Base-by-base conservation (phyloP, 2,888 invertebrate genomes). In the Andricus curvator region DNA sequence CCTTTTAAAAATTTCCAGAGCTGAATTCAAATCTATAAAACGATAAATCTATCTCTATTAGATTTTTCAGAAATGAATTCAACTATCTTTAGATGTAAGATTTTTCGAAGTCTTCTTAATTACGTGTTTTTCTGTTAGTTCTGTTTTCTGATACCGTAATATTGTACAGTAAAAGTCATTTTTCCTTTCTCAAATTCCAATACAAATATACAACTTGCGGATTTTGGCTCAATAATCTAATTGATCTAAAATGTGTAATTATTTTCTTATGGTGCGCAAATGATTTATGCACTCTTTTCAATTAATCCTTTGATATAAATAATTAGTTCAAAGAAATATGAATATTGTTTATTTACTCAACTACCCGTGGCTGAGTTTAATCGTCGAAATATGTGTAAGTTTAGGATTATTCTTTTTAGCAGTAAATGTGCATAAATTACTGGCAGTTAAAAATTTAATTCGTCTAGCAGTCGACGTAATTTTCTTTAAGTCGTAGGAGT, bases 1-100 rank as follows among this genome's bases (percentile, higher is more conserved):
- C 74, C 29, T 74, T 74, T 13, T 74, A 74, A 74, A 41, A n/a
- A 56, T 29, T n/a, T 56, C 15, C 92, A 93, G 70, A 94, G 93
- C 91, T 94, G 94, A 88, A 94, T 94, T 83, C 94, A 94, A 85
- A 94, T 94, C 91, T 94, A 81, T 48, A 9, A 56, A 56, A 74
- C 33, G 1, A 51, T 51, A 56, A n/a, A 5, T 51, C 13, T 22
- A 67, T 41, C 22, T 74, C 48, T 70, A 33, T 29, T 17, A 22
- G 33, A 74, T 74, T 51, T 56, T 74, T 74, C 13, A 33, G 33
- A 13, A 74, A 17, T 51, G 56, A 74, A 56, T 74, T 33, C 56
- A 74, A 56, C n/a, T 62, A 70, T 56, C 29, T 56, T 74, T 74
- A 74, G 74, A 20, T n/a, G n/a, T 56, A 74, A 74, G 74, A 56